Evolutionary conservation across 2,888 invertebrate species (phyloP), one percentile per base, ranked within the genome.

Genomic region (Ectobius pallidus): DNA sequence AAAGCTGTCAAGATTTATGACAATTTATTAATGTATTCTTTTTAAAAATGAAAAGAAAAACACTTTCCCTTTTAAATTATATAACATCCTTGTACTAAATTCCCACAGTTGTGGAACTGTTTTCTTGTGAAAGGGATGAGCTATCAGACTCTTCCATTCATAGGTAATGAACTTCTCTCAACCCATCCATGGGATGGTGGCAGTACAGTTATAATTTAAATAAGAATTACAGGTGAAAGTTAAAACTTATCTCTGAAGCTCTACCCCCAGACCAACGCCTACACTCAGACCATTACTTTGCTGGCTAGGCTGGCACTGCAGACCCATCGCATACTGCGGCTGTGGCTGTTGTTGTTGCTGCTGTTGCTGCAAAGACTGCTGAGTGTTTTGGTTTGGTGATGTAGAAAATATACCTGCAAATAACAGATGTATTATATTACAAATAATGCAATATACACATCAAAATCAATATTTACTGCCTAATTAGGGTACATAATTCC

Each of bases 361-460:
- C 76, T 83, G 82, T 73, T 75, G 79, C 72, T 74, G 79, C 73
- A 80, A 78, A 75, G 81, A 81, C 76, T 81, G 81, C 79, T 81
- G 78, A 18, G 81, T 81, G 71, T 82, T 82, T 73, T 83, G 83
- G 73, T 80, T 83, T 55, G 84, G 84, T 3, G 83, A 77, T 22
- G 77, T 76, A 20, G 77, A 77, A 58, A 75, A 84, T 81, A 83
- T 82, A n/a, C 83, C 83, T 83, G 78, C n/a, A 74, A 77, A 27
- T 9, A 74, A 18, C 11, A 65, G 22, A 42, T n/a, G n/a, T n/a
- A n/a, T n/a, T n/a, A n/a, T n/a, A n/a, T n/a, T n/a, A n/a, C n/a
- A n/a, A n/a, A n/a, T n/a, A n/a, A n/a, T n/a, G n/a, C n/a, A n/a
- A n/a, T n/a, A n/a, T n/a, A n/a, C n/a, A n/a, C n/a, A n/a, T n/a